Conservation (phyloP, 1,140 invertebrate genomes). For the Panonychus citri region DNA sequence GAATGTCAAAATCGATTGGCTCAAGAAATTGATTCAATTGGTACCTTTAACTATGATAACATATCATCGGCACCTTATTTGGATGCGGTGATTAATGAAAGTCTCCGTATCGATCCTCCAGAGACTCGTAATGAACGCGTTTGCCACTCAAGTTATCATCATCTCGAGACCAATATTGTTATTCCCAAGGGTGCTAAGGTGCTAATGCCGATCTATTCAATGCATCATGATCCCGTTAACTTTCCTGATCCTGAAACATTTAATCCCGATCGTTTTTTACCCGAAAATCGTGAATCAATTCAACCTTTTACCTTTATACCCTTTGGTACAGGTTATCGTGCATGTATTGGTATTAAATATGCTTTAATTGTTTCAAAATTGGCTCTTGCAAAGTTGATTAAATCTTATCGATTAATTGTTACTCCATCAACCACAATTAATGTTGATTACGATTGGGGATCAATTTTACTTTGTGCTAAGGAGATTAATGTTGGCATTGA, state of each 20-base stretch:
- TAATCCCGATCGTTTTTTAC: conserved; percentile 10
- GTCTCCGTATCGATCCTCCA: neutral
- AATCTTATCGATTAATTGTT: neutral
- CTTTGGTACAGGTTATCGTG: conserved; percentile 45
- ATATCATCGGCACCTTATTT: neutral
- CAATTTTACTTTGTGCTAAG: neutral
- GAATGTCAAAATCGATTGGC: neutral
- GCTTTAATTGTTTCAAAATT: conserved; percentile 34
- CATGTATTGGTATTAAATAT: conserved; percentile 38
- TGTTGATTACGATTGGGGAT: neutral
- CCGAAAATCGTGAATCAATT: neutral
- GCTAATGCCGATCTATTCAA: conserved; percentile 11
- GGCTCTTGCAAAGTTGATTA: neutral
- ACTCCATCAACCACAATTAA: neutral
- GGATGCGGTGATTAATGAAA: neutral
- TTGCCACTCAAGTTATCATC: neutral
- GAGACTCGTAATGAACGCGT: neutral
- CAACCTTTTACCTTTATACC: conserved; percentile 42
- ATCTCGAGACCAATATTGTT: conserved; percentile 10
- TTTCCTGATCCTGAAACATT: conserved; percentile 16
- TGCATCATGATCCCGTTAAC: conserved; percentile 13
- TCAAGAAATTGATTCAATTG: neutral
- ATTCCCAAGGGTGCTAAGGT: conserved; percentile 11
- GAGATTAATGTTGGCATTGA: neutral
- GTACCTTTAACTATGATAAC: neutral